A percentile compares a stretch with the other conserved stretches of the same genome.
phyloP scores from a whole-genome alignment of 2,888 invertebrate genomes.

The Drosophila parthenogenetica region DNA sequence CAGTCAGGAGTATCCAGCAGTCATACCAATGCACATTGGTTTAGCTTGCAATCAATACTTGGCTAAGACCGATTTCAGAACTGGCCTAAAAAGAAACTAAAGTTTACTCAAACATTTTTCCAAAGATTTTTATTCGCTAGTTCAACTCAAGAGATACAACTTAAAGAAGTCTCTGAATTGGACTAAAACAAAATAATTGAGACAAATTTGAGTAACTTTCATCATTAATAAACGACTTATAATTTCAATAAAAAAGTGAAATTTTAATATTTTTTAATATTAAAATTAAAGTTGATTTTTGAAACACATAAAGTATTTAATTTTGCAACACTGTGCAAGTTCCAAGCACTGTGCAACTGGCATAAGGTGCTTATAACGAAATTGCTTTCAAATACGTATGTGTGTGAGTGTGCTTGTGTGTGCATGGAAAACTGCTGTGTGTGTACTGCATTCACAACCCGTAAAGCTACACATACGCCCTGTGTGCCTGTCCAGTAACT shows the following conservation, averaged over 20 bases:
- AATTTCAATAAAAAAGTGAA: no score
- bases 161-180: background rate
- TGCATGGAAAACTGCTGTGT: slow-evolving; percentile 19
- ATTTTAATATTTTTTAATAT: background rate
- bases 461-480: slow-evolving; percentile 59
- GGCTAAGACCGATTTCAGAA: slow-evolving; percentile 10
- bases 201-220: background rate
- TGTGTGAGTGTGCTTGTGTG: slow-evolving; percentile 6
- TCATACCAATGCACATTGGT: slow-evolving; percentile 55
- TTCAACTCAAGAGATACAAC: background rate
- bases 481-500: slow-evolving; percentile 52
- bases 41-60: slow-evolving; percentile 12
- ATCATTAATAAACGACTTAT: no score
- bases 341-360: slow-evolving; percentile 43
- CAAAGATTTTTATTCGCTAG: background rate
- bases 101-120: background rate
- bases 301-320: background rate
- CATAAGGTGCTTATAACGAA: slow-evolving; percentile 70
- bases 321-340: slow-evolving; percentile 37
- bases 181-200: background rate
- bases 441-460: slow-evolving; percentile 7
- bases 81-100: background rate
- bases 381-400: slow-evolving; percentile 52
- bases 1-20: slow-evolving; percentile 32
- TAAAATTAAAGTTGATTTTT: background rate